Evolutionary conservation across 1,140 invertebrate genomes (phyloP).

Genomic region (Bombyx mandarina): DNA sequence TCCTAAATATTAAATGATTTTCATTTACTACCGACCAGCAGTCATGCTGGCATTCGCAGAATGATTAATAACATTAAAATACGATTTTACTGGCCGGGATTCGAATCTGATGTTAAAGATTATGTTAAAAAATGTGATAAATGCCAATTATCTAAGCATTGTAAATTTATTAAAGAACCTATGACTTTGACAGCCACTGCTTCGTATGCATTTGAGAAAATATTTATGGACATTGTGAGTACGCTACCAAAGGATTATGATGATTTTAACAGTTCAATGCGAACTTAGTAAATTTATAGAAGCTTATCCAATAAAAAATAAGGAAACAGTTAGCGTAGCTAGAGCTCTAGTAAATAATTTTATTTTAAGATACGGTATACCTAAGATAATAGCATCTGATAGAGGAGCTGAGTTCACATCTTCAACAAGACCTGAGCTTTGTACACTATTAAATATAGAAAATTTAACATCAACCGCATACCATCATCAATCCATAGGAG

Average conservation of each 20-base stretch:
- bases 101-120: constrained; percentile 11
- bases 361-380: constrained; percentile 13
- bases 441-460: constrained; percentile 11
- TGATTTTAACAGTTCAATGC: constrained; percentile 16
- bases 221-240: constrained; percentile 15
- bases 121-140: background rate
- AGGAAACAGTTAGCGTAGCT: constrained; percentile 10
- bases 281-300: constrained; percentile 15
- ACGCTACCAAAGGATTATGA: constrained; percentile 6
- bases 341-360: constrained; percentile 15
- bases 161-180: no score
- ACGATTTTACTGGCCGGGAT: constrained; percentile 14
- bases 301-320: constrained; percentile 12
- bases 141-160: no score
- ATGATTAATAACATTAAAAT: constrained; percentile 17
- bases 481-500: constrained; percentile 16
- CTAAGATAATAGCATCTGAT: constrained; percentile 7
- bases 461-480: constrained; percentile 14
- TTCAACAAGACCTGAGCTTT: constrained; percentile 7
- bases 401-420: constrained; percentile 12
- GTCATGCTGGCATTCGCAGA: constrained; percentile 12
- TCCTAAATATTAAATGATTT: constrained; percentile 14
- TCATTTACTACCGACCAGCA: constrained; percentile 11
- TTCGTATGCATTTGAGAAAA: constrained; percentile 13
- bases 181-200: constrained; percentile 9